These are phyloP conservation scores for Tokudaia tokunoshimensis DNA, from an alignment of 2,797 vertebrate genomes.

Conservation along the genomic window DNA sequence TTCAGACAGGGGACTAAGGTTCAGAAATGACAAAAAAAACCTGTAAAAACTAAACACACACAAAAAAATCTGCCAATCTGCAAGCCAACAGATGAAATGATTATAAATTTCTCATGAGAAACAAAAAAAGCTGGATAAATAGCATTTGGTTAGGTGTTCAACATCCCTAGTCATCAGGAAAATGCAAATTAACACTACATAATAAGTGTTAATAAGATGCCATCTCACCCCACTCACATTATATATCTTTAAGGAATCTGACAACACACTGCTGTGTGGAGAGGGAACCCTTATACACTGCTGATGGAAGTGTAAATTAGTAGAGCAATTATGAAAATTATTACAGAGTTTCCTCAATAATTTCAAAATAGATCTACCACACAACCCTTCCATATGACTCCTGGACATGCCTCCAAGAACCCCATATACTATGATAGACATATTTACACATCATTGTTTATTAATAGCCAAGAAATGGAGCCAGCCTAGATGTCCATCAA, in stretches of 20 bases:
- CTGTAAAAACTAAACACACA: neutral
- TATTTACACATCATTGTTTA: neutral
- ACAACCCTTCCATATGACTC: neutral
- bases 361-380: neutral
- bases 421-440: neutral
- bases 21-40: neutral
- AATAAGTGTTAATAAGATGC: neutral
- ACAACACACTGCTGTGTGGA: neutral
- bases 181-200: neutral
- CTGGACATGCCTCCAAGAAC: neutral
- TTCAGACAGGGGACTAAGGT: neutral
- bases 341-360: neutral
- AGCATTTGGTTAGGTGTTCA: neutral
- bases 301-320: neutral
- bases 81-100: neutral
- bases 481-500: neutral
- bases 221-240: neutral
- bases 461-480: neutral
- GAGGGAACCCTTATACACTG: neutral
- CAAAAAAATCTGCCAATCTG: neutral
- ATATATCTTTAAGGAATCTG: neutral
- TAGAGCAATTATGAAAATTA: neutral
- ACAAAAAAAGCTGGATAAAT: neutral
- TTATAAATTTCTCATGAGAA: neutral
- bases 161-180: neutral